Percentiles rank a stretch among this genome's conserved stretches.
Conservation (phyloP, 2,888 invertebrate genomes). For the Perithous albicinctus region DNA sequence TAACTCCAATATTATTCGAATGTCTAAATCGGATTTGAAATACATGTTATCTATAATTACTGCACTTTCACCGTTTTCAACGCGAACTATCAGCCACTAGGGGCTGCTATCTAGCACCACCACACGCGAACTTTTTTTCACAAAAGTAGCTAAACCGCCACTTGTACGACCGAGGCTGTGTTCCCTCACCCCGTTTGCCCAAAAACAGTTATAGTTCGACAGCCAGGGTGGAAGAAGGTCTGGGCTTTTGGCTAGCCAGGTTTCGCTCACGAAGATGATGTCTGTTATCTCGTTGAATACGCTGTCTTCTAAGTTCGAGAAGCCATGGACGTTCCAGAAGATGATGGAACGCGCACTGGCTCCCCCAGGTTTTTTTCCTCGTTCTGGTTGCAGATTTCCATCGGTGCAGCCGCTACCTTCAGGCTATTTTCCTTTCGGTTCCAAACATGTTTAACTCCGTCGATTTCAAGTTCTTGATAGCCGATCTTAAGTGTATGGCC, state of each 20-base stretch:
- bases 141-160: neutral
- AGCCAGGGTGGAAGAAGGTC: neutral
- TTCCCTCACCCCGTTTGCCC: conserved; percentile 1
- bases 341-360: neutral
- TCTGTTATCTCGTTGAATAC: neutral
- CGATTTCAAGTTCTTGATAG: conserved; percentile 1
- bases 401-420: neutral
- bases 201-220: neutral
- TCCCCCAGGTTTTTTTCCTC: neutral
- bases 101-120: neutral
- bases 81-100: neutral
- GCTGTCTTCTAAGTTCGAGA: conserved; percentile 14
- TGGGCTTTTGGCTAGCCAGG: conserved; percentile 8
- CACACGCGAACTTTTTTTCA: neutral
- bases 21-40: neutral
- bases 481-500: conserved; percentile 1
- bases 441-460: neutral
- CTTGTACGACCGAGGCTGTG: conserved; percentile 9
- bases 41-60: neutral
- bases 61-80: neutral
- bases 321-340: too few relatives aligned
- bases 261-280: conserved; percentile 15
- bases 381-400: neutral
- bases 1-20: neutral
- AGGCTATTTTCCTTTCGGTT: neutral